A percentile compares a stretch with the other conserved stretches of the same genome.
Conservation (phyloP, 2,888 invertebrate genomes). For the Machimus atricapillus region DNA sequence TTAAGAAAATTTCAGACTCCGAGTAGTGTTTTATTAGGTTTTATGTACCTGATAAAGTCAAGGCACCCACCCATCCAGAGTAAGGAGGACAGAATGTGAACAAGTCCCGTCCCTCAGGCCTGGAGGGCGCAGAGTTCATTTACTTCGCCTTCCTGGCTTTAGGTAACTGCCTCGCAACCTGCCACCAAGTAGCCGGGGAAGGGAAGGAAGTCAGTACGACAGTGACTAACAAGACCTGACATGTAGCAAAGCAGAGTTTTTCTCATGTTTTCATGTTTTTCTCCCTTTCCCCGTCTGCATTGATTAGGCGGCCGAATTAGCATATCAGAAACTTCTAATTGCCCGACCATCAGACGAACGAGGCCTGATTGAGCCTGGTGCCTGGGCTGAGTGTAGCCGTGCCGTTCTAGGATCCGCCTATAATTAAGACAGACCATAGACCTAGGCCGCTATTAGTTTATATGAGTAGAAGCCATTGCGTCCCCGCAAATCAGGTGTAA, state of each 20-base stretch:
- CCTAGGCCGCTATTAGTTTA: neutral
- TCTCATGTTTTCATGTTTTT: neutral
- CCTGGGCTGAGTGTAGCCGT: neutral
- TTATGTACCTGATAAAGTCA: neutral
- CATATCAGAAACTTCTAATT: slow-evolving; percentile 13
- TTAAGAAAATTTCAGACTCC: neutral
- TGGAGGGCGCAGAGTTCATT: neutral
- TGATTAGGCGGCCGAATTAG: slow-evolving; percentile 1
- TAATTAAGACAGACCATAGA: neutral
- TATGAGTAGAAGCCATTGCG: neutral
- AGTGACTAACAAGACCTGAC: neutral
- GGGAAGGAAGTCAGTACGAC: neutral
- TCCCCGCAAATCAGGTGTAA: neutral
- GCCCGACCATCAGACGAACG: neutral
- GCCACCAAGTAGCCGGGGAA: neutral
- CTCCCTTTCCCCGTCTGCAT: neutral
- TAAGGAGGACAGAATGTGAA: neutral
- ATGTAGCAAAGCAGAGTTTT: neutral
- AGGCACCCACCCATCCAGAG: neutral
- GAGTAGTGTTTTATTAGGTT: neutral
- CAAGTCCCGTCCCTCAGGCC: neutral
- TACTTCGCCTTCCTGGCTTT: neutral
- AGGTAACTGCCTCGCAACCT: neutral
- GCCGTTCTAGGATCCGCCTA: neutral
- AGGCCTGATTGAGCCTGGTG: neutral